Base-by-base conservation (phyloP, 2,888 invertebrate genomes). In the Galeopsomyia nigrocyanea region DNA sequence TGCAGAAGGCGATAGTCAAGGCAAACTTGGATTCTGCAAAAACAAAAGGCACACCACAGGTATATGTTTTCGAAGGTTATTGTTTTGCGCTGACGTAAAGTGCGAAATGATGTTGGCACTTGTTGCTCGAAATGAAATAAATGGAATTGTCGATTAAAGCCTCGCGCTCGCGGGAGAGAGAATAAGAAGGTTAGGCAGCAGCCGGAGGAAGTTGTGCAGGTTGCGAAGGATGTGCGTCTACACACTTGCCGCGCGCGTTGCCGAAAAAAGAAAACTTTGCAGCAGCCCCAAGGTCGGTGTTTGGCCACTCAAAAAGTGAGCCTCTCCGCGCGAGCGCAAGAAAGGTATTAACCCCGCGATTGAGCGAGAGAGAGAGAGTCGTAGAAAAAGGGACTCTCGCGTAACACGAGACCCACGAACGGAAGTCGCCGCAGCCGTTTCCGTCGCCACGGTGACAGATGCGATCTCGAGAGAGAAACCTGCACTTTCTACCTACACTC, bases 361-460 rank as follows among this genome's bases (percentile, higher is more conserved):
- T 61, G 21, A 17, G 13, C 66, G 62, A 65, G 17, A n/a, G 22
- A 58, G 60, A 56, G 60, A 39, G 22, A 57, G 21, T 50, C 31
- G 16, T 17, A 58, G 17, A 39, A 39, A 60, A 55, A 53, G 60
- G 70, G 73, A 53, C 39, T 39, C 57, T 62, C 73, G 75, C 74
- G 77, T 77, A 78, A 79, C 76, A 68, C 76, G 77, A 79, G 76
- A 69, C 78, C 68, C 77, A 60, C 72, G 78, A 76, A 63, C 75
- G 77, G 79, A 79, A 77, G 78, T 78, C 76, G 77, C 80, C 46
- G 14, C 80, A 79, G 79, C 80, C 80, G 80, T 83, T 85, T 85
- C 85, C 85, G 72, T 72, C 72, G 84, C 77, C 72, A 83, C 77
- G 80, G 80, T 78, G 83, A 83, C 85, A 85, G 85, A 85, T 86